Evolutionary conservation across 2,113 vertebrate species (phyloP), one percentile per base, ranked within the genome.

Genomic region (Thunnus thynnus): DNA sequence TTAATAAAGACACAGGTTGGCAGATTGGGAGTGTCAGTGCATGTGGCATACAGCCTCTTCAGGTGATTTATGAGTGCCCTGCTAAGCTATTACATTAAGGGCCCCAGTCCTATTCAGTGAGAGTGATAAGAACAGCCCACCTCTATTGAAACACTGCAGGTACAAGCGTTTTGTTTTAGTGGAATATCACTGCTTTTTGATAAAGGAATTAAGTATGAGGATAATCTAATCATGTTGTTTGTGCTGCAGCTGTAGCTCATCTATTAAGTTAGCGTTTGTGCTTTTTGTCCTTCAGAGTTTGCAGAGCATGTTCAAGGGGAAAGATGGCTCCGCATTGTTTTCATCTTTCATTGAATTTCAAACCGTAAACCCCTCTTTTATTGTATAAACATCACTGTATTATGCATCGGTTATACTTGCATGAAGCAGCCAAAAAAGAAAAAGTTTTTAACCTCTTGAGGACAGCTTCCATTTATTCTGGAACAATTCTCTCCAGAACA

Each of bases 1-100:
- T 93, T 94, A 94, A 94, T 94, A 93, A 94, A 93, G 94, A 93
- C 91, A 78, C 85, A 72, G 79, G 86, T 88, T 87, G 82, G 84
- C 86, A 91, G 89, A 90, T 91, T 89, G 83, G 88, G 82, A 77
- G 83, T 91, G 94, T 94, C 93, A 84, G 79, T 89, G 86, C 79
- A 71, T 83, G 88, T 85, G 84, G 85, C 88, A 80, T 79, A 36
- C 87, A 77, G 88, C 83, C 87, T 90, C 88, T 87, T 82, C 75
- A 69, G 79, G 91, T 95, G 95, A 95, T 96, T 94, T 94, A 95
- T 90, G 92, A 87, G 85, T 52, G 14, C 56, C 17, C 84, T 71
- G 80, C 51, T 18, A 82, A 78, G 85, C 90, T 88, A 86, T 95
- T 94, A 91, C 90, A 93, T 94, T 90, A 90, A 17, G 18, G 89